Base-by-base conservation (phyloP, 2,888 invertebrate species). In the Sepioteuthis lessoniana region DNA sequence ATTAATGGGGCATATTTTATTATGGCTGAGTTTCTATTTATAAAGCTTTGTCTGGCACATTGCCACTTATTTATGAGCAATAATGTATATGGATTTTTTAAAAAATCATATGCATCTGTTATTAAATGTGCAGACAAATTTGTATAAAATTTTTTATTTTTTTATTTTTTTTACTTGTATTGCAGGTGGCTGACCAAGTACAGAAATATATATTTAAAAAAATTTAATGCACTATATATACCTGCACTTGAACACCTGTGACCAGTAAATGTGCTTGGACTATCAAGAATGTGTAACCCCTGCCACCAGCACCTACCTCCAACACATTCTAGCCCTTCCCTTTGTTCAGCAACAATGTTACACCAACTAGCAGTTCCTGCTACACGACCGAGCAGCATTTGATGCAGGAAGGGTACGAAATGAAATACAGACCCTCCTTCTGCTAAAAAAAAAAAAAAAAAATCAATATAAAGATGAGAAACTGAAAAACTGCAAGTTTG, bases 261-360 rank as follows among this genome's bases (percentile, higher is more conserved):
- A 94, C 31, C 91, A 93, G 55, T 94, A 94, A 42, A 91, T 91
- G 38, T 94, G 94, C 8, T 50, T 94, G 93, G 94, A 94, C 94
- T 94, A 93, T 50, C 35, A 90, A 55, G 47, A 55, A 76, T n/a
- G 35, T 28, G 90, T 35, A 38, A 93, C 94, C 76, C n/a, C n/a
- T 76, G 25, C 76, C 76, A 76, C 76, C 31, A 13, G 31, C 76
- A 76, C 76, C n/a, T 1, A 19, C 76, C 76, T 16, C n/a, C 76
- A 76, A 76, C 35, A 76, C 35, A 76, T 35, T n/a, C 76, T n/a
- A 13, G 76, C 76, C 76, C 35, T 76, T 76, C n/a, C 76, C n/a
- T 13, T 76, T 2, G n/a, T 76, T 76, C n/a, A 35, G n/a, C 76
- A 76, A 76, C 35, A 35, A n/a, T 35, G 2, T 19, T n/a, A 76